Base-by-base conservation (phyloP, 2,797 vertebrate species). In the Apodemus agrarius region DNA sequence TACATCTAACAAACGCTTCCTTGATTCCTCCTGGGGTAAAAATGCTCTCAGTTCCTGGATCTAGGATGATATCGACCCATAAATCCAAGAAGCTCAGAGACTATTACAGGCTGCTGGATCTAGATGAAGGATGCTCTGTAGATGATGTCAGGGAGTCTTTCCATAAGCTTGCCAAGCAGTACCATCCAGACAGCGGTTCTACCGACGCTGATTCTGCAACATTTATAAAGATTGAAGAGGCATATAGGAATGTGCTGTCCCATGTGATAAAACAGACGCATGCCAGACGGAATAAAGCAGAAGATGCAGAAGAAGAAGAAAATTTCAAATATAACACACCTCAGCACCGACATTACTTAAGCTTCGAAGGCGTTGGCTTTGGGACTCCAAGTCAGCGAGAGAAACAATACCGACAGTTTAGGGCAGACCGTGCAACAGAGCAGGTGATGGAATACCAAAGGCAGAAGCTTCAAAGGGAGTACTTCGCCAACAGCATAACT, bases 341-440 rank as follows among this genome's bases (percentile, higher is more conserved):
- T 12, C 99, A 99, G 94, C 99, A 99, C 92, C 98, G 99, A 37
- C 99, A 99, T n/a, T 99, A 99, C 98, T 99, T 99, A 97, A 99
- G 98, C 97, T 99, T 99, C 34, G 99, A 99, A 96, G 99, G 99
- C 0, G 91, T 99, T 79, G 99, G 99, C 43, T 99, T 98, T 24
- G 99, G 99, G n/a, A 99, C 99, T 0, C 99, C 99, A 4, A 99
- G 99, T 98, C 99, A 99, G 97, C 98, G 99, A 43, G 99, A 99
- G 96, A 99, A 99, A 24, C 99, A 99, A 16, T 99, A 99, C 97
- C 98, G 97, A 75, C 99, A 99, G 74, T 99, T 99, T 94, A 99
- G 99, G 2, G 99, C 99, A 6, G 99, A 99, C 97, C 98, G 99
- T 13, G 99, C 99, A 0, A 98, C 98, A 0, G 99, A 99, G 34